Evolutionary conservation across 2,888 invertebrate genomes (phyloP).

Genomic region (Noctua fimbriata): DNA sequence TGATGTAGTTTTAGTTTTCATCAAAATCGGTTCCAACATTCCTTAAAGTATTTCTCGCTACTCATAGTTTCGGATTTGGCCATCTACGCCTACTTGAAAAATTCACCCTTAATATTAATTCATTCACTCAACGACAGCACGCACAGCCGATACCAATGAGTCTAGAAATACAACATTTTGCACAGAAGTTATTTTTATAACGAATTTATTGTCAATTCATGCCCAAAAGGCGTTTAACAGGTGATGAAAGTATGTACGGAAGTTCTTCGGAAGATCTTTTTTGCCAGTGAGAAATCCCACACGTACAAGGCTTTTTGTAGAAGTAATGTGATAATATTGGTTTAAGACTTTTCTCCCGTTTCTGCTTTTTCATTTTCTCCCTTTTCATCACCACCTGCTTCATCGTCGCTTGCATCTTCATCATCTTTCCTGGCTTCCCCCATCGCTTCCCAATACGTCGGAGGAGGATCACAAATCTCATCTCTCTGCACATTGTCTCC

Average conservation of each 20-base stretch:
- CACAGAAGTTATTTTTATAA: neutral
- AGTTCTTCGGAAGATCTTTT: neutral
- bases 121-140: no score
- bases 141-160: neutral
- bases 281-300: neutral
- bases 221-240: neutral
- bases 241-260: neutral
- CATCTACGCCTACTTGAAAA: no score
- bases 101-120: no score
- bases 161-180: neutral
- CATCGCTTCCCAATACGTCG: constrained; percentile 72
- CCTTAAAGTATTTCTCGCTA: no score
- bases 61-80: no score
- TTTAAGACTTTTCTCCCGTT: neutral
- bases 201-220: neutral
- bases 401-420: constrained; percentile 23
- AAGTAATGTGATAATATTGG: neutral
- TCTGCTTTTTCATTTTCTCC: neutral
- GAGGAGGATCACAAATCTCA: constrained; percentile 62
- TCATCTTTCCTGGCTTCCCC: constrained; percentile 52
- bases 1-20: no score
- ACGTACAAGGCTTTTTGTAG: neutral
- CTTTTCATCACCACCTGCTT: constrained; percentile 13
- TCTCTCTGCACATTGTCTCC: constrained; percentile 54
- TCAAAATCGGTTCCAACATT: no score